Base-by-base conservation (phyloP, 1,140 invertebrate genomes). In the Archegozetes longisetosus region DNA sequence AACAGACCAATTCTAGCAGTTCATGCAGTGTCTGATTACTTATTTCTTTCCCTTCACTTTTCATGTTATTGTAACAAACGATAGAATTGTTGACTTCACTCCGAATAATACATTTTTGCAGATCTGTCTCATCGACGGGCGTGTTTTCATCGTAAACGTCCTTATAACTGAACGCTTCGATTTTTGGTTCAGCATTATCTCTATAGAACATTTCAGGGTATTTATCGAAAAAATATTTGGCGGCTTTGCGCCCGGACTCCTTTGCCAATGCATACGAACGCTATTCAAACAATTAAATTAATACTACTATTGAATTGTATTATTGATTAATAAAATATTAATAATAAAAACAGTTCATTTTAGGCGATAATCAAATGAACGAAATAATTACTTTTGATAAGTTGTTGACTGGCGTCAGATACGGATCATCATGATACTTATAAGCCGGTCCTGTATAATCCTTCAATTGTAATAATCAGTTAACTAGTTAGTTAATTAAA, bases 371-470 rank as follows among this genome's bases (percentile, higher is more conserved):
- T 60, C 0, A 24, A 61, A 55, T 17, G 17, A 56, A 65, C 40
- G 3, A 40, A 23, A 2, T 47, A 40, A 51, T 64, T 62, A 67
- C 68, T 58, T 68, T 70, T 2, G 61, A 70, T 48, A 74, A 67
- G 72, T 82, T 84, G n/a, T 84, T 86, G 51, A 74, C 70, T n/a
- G 89, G 89, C 65, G 84, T 84, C 2, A 93, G 73, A 70, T 77
- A 91, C 3, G 89, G 88, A 74, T 94, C 90, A 78, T 94, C 88
- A 67, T 87, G 82, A 70, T 81, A 93, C 70, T 85, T 86, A 69
- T 86, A 92, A 71, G 86, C 82, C 23, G 85, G 74, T n/a, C 84
- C 85, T 20, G 83, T 86, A 28, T 78, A 75, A 74, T 92, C 88
- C 26, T 78, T n/a, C n/a, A n/a, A n/a, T n/a, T n/a, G n/a, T n/a